These are phyloP conservation scores for Ameiurus melas DNA, from an alignment of 2,113 vertebrate species.

Conservation along the genomic window DNA sequence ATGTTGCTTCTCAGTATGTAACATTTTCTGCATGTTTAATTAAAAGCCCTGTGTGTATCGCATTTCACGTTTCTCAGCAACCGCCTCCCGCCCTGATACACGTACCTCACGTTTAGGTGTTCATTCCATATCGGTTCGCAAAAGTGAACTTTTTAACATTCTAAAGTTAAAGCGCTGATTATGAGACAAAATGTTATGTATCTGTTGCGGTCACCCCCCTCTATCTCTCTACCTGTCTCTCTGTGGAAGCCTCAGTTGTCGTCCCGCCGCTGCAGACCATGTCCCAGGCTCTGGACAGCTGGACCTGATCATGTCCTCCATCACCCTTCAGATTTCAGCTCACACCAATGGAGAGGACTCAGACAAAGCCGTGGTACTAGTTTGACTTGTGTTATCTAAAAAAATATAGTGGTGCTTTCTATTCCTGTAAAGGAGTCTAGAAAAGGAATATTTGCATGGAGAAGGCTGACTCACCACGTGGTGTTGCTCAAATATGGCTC, in stretches of 20 bases:
- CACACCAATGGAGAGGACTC: constrained; percentile 71
- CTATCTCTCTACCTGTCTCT: neutral
- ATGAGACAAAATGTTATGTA: neutral
- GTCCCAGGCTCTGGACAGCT: constrained; percentile 66
- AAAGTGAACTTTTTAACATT: neutral
- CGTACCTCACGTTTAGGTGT: neutral
- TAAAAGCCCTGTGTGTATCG: too few relatives aligned
- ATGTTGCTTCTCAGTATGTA: neutral
- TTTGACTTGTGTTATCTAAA: neutral
- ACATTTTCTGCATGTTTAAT: too few relatives aligned
- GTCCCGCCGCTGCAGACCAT: constrained; percentile 74
- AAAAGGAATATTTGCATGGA: neutral
- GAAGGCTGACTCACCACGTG: neutral
- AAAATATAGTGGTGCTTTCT: neutral
- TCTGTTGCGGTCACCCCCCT: too few relatives aligned
- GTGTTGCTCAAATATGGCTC: neutral
- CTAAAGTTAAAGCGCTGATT: neutral
- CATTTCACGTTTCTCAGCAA: too few relatives aligned
- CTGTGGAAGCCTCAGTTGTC: constrained; percentile 69
- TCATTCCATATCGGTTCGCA: neutral
- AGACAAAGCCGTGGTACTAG: constrained; percentile 76
- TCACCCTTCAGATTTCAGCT: constrained; percentile 65
- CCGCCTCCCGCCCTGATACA: too few relatives aligned
- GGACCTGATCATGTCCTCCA: constrained; percentile 66
- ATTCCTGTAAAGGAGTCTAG: neutral